Base-by-base conservation (phyloP, 2,113 vertebrate genomes). In the Onychostruthus taczanowskii region DNA sequence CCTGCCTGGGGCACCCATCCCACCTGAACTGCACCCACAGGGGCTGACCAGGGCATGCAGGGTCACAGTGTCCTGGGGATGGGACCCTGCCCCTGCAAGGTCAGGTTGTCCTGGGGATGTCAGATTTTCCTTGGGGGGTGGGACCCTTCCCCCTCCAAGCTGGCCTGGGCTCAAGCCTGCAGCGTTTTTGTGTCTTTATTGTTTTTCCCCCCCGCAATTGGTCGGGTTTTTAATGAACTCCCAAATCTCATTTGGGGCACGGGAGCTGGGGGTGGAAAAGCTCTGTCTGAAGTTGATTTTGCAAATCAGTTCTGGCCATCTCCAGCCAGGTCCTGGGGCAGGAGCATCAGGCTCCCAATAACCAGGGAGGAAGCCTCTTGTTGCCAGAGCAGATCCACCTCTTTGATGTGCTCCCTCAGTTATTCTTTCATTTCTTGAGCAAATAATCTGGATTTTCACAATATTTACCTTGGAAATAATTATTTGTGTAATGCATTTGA, bases 391-490 rank as follows among this genome's bases (percentile, higher is more conserved):
- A 74, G 89, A 84, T 89, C 93, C 68, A 2, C 41, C 35, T 13
- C 94, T 97, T 97, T 93, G 95, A 96, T 92, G 80, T 88, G 43
- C 84, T 84, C 93, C 93, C 22, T 0, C 85, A 89, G 96, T 95
- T 97, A 92, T 96, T 95, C 94, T 95, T 96, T 94, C 96, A 90
- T 91, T 95, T 83, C 96, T 96, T 96, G 94, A 96, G 95, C 96
- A 97, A 97, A 97, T 96, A 96, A 95, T 81, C 96, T 23, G 78
- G 89, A 94, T 96, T 95, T 93, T 73, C 88, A 56, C 93, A 95
- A 89, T 94, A 93, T 97, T 97, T 95, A 93, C 90, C 94, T 96
- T 97, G 94, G 96, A 93, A 96, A 94, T 50, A 62, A 97, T 91
- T 76, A 83, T 89, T 93, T 92, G 69, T 74, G 75, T 92, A 91